These are phyloP conservation scores for Eupithecia abbreviata DNA, from an alignment of 2,888 invertebrate species.

Conservation along the genomic window DNA sequence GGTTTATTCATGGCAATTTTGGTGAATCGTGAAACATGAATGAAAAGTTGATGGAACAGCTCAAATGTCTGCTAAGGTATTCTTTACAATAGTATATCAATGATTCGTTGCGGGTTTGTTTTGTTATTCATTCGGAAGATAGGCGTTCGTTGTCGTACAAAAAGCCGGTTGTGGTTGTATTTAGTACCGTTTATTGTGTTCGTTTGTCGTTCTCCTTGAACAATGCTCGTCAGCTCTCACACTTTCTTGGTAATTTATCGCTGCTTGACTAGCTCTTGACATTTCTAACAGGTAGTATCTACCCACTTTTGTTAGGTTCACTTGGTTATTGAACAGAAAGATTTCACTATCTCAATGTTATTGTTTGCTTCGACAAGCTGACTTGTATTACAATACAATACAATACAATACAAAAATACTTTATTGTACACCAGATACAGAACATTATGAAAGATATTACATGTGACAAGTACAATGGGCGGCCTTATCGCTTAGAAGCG, in stretches of 20 bases:
- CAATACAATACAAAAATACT: too few species aligned
- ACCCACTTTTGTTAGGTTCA: conserved; percentile 18
- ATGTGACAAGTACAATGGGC: too few species aligned
- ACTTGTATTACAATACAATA: too few species aligned
- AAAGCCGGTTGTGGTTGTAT: neutral
- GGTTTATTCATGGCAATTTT: conserved; percentile 11
- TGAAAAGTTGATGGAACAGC: conserved; percentile 61
- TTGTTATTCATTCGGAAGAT: neutral
- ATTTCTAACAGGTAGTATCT: conserved; percentile 18
- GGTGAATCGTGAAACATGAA: conserved; percentile 53
- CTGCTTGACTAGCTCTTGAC: conserved; percentile 14
- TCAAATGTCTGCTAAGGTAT: conserved; percentile 60
- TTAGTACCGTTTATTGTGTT: conserved; percentile 6
- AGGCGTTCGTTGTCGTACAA: neutral
- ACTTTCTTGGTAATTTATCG: conserved; percentile 39
- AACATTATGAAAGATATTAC: too few species aligned
- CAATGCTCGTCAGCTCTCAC: conserved; percentile 41
- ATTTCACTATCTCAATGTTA: conserved; percentile 28
- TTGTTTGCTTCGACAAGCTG: conserved; percentile 21
- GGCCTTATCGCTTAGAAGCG: too few species aligned
- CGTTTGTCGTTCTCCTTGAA: conserved; percentile 30
- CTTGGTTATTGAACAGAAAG: conserved; percentile 34
- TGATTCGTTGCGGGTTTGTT: conserved; percentile 3
- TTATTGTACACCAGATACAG: too few species aligned
- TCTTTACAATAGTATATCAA: conserved; percentile 2